These are phyloP conservation scores for Drosophila quasianomalipes DNA, from an alignment of 2,888 invertebrate genomes.

Conservation along the genomic window DNA sequence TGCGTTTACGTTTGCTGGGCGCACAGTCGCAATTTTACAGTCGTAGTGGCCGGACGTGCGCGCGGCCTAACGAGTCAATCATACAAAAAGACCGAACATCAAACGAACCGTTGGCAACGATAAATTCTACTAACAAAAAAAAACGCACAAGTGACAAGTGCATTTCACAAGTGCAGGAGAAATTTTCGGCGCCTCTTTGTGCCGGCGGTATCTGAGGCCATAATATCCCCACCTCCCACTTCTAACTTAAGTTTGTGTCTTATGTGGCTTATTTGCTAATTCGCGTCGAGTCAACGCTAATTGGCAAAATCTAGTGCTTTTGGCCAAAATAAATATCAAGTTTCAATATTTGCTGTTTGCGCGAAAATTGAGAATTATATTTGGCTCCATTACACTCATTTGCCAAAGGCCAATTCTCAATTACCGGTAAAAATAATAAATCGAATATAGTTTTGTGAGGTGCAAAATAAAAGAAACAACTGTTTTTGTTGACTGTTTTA, in stretches of 20 bases:
- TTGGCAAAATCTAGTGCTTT: constrained; percentile 63
- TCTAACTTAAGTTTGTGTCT: constrained; percentile 19
- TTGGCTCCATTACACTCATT: constrained; percentile 11
- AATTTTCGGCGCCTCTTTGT: constrained; percentile 45
- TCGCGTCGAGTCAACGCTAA: constrained; percentile 61
- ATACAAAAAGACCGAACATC: constrained; percentile 28
- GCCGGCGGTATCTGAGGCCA: constrained; percentile 38
- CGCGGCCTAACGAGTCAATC: constrained; percentile 56
- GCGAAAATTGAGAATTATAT: constrained; percentile 37
- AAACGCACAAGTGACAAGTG: constrained; percentile 45
- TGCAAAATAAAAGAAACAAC: constrained; percentile 28
- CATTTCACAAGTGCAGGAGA: constrained; percentile 59
- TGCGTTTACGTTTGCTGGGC: constrained; percentile 48
- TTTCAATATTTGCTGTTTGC: constrained; percentile 65
- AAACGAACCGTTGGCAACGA: constrained; percentile 59
- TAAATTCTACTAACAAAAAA: constrained; percentile 38
- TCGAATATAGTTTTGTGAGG: constrained; percentile 33
- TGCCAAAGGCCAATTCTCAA: constrained; percentile 39
- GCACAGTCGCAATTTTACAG: constrained; percentile 75
- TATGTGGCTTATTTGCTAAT: constrained; percentile 45
- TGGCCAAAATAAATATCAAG: constrained; percentile 60
- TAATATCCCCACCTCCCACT: not conserved
- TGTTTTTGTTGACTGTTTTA: constrained; percentile 35
- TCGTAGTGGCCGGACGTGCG: constrained; percentile 71
- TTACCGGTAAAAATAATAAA: constrained; percentile 44